Conservation (phyloP, 2,113 vertebrate species). For the Trogon melanurus region DNA sequence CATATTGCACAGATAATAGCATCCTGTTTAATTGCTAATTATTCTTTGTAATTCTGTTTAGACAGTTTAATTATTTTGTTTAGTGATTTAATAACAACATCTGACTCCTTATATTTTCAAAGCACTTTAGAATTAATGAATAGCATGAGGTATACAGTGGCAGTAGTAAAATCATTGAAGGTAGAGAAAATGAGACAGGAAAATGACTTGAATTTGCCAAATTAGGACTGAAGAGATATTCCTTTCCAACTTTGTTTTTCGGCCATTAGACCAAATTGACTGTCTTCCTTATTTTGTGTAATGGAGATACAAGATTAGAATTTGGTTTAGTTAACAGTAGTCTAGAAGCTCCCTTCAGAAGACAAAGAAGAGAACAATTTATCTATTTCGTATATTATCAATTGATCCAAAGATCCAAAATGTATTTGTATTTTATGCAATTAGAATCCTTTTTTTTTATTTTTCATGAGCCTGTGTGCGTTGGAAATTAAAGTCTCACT, state of each 20-base stretch:
- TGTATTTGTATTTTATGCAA: background rate
- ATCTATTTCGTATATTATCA: background rate
- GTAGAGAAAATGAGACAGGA: background rate
- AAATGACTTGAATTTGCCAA: background rate
- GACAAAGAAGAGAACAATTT: background rate
- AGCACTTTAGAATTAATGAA: conserved; percentile 24
- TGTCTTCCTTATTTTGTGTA: background rate
- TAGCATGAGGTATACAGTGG: background rate
- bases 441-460: background rate
- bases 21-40: conserved; percentile 57
- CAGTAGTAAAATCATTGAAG: background rate
- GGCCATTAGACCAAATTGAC: background rate
- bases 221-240: background rate
- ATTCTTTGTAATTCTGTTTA: conserved; percentile 62
- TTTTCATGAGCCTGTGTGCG: background rate
- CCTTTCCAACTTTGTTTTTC: background rate
- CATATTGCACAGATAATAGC: conserved; percentile 34
- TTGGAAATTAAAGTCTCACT: background rate
- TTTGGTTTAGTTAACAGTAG: background rate
- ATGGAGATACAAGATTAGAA: background rate
- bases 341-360: background rate
- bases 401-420: background rate
- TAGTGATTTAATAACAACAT: conserved; percentile 57
- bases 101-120: conserved; percentile 32
- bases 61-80: conserved; percentile 63